Percentiles rank a stretch among this genome's conserved stretches.
phyloP scores from a whole-genome alignment of 1,140 invertebrate genomes.

The Laupala kohalensis region DNA sequence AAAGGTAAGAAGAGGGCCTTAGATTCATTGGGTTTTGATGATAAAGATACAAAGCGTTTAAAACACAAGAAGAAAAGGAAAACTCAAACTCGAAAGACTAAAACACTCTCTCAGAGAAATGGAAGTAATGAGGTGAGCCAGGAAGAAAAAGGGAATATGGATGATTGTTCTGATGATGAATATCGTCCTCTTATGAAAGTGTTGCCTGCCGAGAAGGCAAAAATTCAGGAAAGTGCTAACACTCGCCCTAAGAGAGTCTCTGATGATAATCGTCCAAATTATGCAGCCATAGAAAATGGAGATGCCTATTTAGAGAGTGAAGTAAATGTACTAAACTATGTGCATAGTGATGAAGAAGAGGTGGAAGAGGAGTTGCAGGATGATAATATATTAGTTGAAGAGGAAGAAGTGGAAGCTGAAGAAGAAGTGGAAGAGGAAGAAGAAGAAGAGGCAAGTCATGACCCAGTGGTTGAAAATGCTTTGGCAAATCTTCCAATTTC shows the following conservation, averaged over 20 bases:
- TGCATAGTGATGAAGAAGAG: not conserved
- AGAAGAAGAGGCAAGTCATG: too few species aligned
- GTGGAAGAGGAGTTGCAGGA: too few species aligned
- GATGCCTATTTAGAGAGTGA: conserved; percentile 27
- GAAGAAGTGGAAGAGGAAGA: not conserved
- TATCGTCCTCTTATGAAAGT: too few species aligned
- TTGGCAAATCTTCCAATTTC: not conserved
- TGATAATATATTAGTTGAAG: not conserved
- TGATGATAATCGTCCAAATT: not conserved
- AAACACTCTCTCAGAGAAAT: not conserved
- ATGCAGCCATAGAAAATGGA: not conserved
- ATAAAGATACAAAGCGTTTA: not conserved
- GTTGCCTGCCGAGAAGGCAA: not conserved
- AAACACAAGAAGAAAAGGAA: conserved; percentile 15
- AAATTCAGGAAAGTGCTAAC: conserved; percentile 21
- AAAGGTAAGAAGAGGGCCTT: conserved; percentile 3
- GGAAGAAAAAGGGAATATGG: not conserved
- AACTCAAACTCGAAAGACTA: conserved; percentile 17
- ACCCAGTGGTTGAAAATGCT: not conserved
- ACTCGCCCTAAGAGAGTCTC: not conserved
- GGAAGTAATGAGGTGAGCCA: not conserved
- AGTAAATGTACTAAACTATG: conserved; percentile 23
- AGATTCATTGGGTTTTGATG: not conserved
- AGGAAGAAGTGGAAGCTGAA: not conserved
- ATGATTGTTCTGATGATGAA: not conserved